phyloP scores from a whole-genome alignment of 2,797 vertebrate genomes.

The Sebastes elongatus region DNA sequence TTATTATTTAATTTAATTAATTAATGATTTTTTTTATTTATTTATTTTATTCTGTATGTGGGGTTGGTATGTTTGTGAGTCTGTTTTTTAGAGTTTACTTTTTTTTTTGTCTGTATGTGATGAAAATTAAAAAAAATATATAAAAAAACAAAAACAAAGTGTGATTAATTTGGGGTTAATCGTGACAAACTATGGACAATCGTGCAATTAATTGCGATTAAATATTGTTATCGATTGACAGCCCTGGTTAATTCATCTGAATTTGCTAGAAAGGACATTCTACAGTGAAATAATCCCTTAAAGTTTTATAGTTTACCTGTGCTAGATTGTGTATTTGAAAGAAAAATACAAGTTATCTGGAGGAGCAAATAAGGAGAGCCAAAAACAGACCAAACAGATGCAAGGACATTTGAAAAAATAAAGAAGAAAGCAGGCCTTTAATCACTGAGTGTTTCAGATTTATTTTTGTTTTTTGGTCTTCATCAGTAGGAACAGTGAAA shows the following conservation, averaged over 20 bases:
- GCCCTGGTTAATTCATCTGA: not conserved
- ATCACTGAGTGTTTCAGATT: not conserved
- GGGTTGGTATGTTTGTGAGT: too few relatives aligned
- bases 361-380: not conserved
- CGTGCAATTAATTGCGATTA: too few relatives aligned
- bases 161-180: too few relatives aligned
- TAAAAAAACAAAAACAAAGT: too few relatives aligned
- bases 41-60: too few relatives aligned
- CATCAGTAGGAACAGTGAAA: not conserved
- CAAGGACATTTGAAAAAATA: not conserved
- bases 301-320: not conserved
- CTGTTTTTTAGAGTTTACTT: too few relatives aligned
- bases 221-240: too few relatives aligned
- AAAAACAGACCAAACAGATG: not conserved
- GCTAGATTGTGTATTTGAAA: not conserved
- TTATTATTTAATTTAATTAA: too few relatives aligned
- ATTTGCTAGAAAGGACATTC: not conserved
- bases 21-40: too few relatives aligned
- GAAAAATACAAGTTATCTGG: not conserved
- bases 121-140: too few relatives aligned
- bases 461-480: not conserved
- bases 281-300: not conserved
- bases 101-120: too few relatives aligned
- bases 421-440: not conserved
- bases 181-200: too few relatives aligned